phyloP scores from a whole-genome alignment of 2,888 invertebrate species.

The Synanthedon myopaeformis region DNA sequence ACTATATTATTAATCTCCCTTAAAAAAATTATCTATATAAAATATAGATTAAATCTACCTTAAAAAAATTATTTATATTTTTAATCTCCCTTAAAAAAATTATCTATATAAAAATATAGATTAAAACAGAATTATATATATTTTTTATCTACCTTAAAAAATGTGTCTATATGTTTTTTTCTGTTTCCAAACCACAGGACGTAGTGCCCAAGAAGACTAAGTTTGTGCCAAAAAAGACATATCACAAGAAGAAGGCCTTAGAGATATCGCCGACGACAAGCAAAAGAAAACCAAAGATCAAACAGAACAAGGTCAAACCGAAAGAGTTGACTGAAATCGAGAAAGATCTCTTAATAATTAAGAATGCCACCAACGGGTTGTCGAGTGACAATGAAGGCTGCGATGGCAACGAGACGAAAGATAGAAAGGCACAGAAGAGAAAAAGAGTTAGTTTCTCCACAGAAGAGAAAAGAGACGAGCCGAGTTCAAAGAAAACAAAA shows the following conservation, averaged over 20 bases:
- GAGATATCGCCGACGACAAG: constrained; percentile 37
- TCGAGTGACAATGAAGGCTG: constrained; percentile 42
- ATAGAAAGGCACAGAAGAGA: constrained; percentile 21
- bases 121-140: no score
- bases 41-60: no score
- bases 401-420: constrained; percentile 23
- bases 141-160: no score
- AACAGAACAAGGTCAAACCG: constrained; percentile 34
- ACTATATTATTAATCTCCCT: no score
- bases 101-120: no score
- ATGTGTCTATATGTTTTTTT: constrained; percentile 2
- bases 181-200: constrained; percentile 22
- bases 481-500: constrained; percentile 17
- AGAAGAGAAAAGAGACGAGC: constrained; percentile 21
- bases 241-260: constrained; percentile 42
- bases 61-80: no score
- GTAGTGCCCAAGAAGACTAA: constrained; percentile 43
- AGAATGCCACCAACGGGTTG: constrained; percentile 39
- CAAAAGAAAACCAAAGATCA: constrained; percentile 31
- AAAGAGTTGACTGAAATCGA: constrained; percentile 53
- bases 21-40: no score
- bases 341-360: constrained; percentile 53
- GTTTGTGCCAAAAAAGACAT: constrained; percentile 29
- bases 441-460: constrained; percentile 32
- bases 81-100: no score